Evolutionary conservation across 2,888 invertebrate genomes (phyloP).

Genomic region (Antheraea assamensis): DNA sequence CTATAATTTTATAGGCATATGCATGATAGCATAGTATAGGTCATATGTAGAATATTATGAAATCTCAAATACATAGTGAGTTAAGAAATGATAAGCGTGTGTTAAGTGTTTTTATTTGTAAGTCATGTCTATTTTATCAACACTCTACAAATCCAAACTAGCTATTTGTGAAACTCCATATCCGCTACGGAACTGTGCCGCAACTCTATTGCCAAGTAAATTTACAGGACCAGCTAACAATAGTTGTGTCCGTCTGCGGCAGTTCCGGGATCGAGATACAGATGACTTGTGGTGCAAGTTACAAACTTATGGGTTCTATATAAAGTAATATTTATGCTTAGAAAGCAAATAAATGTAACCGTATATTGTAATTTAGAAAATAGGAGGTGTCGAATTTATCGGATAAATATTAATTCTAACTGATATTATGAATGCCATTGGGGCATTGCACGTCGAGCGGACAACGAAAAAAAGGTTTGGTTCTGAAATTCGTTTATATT

Average conservation of each 20-base stretch:
- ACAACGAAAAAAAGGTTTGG: no score
- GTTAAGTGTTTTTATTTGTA: not conserved
- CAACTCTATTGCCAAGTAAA: slow-evolving; percentile 43
- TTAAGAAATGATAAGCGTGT: no score
- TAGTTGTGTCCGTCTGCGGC: slow-evolving; percentile 52
- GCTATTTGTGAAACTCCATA: slow-evolving; percentile 1
- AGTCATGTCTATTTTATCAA: not conserved
- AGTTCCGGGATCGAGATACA: slow-evolving; percentile 62
- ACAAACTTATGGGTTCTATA: slow-evolving; percentile 21
- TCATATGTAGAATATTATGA: no score
- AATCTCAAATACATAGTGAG: not conserved
- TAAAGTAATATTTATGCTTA: not conserved
- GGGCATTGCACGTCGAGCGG: no score
- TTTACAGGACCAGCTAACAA: slow-evolving; percentile 58
- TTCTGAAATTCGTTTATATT: no score
- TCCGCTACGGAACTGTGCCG: slow-evolving; percentile 32
- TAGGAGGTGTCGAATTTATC: no score
- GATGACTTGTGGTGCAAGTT: slow-evolving; percentile 37
- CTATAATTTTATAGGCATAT: no score
- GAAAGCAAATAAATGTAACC: no score
- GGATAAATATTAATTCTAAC: no score
- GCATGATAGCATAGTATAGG: no score
- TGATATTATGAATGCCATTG: no score
- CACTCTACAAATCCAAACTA: not conserved
- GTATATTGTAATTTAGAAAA: no score